Conservation (phyloP, 1,140 invertebrate genomes). For the Drosophila ohnishii region DNA sequence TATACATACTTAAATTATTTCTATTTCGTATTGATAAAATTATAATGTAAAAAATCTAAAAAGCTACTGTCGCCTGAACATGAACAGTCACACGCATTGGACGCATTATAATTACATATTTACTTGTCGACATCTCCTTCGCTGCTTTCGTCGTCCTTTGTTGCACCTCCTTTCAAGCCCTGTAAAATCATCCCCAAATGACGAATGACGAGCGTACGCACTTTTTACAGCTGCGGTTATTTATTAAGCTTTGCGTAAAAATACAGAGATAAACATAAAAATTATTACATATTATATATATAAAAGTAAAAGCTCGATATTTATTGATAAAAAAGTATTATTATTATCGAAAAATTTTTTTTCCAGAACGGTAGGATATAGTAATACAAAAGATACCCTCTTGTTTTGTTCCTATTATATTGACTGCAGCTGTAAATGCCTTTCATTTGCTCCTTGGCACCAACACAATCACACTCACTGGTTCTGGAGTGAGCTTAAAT, state of each 20-base stretch:
- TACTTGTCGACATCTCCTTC: constrained; percentile 7
- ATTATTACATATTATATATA: not conserved
- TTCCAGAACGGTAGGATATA: too few species aligned
- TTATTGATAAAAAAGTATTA: not conserved
- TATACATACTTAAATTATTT: too few species aligned
- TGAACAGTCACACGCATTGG: not conserved
- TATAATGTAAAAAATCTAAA: not conserved
- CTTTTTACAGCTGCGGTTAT: constrained; percentile 1
- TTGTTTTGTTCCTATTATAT: not conserved
- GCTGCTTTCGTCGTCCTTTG: constrained; percentile 2
- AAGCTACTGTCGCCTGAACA: not conserved
- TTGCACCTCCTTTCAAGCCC: not conserved
- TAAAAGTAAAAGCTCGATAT: not conserved
- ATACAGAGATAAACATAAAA: not conserved
- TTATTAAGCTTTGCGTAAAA: not conserved
- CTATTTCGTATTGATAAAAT: too few species aligned
- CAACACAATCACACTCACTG: not conserved
- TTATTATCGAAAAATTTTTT: not conserved
- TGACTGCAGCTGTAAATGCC: not conserved
- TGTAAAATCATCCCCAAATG: constrained; percentile 18
- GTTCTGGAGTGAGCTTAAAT: not conserved
- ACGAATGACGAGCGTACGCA: constrained; percentile 3
- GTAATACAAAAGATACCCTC: not conserved
- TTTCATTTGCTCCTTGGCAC: not conserved
- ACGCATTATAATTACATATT: constrained; percentile 12